Evolutionary conservation across 2,888 invertebrate species (phyloP), one percentile per base, ranked within the genome.

Genomic region (Eupithecia tripunctaria): DNA sequence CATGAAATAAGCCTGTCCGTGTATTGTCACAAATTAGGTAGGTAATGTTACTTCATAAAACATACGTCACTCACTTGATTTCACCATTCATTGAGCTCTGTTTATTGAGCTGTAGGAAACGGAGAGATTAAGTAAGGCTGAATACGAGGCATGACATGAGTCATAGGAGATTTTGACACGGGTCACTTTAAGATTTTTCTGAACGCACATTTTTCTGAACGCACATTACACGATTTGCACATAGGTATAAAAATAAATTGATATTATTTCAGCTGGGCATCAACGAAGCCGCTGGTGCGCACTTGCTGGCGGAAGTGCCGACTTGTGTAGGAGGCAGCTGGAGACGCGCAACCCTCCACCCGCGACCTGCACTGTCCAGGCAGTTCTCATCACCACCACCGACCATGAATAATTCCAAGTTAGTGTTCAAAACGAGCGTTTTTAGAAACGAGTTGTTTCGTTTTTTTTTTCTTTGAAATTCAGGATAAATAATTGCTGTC

Each of bases 371-470:
- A 0, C 87, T 93, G 21, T 83, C 89, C 25, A 82, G 94, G 59
- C 93, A 94, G 77, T 84, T 92, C 38, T 94, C 94, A 3, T 93
- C 94, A 12, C 92, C 92, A 2, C 92, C 94, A 6, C 86, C 89
- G 0, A 85, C 89, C 0, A 82, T 89, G 77, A 86, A 87, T 67
- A 84, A 82, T 73, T 86, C 81, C 38, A 85, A 82, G 86, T 85
- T 78, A 74, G 82, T 67, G n/a, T 14, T 36, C 10, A 32, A 21
- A 67, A n/a, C 63, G 29, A 27, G 41, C 5, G 15, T 18, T n/a
- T 43, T n/a, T 43, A 18, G 18, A 47, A 47, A 47, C 5, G 6
- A 7, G n/a, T 18, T 7, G 2, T 7, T 32, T 32, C 32, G 32
- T 6, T 47, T 7, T n/a, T 18, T n/a, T 21, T 21, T 18, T 10